These are phyloP conservation scores for Sturmia bella DNA, from an alignment of 2,888 invertebrate species.

Conservation along the genomic window DNA sequence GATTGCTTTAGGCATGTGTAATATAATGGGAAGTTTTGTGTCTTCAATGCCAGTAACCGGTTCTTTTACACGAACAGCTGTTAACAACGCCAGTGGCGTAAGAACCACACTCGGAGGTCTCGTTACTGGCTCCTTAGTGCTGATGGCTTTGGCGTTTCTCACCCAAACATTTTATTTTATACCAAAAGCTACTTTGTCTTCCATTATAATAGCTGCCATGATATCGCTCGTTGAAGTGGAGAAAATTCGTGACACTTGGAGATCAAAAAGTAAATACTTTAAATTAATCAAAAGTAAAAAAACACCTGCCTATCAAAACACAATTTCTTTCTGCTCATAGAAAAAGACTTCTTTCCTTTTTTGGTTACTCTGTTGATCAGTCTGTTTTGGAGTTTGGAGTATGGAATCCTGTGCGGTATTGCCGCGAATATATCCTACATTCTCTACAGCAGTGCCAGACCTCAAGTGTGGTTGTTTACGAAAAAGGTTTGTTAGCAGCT, in stretches of 20 bases:
- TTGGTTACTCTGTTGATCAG: slow-evolving; percentile 92
- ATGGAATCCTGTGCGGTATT: slow-evolving; percentile 93
- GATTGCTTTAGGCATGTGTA: slow-evolving; percentile 92
- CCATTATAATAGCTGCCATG: slow-evolving; percentile 95
- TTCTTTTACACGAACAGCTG: slow-evolving; percentile 93
- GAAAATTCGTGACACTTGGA: slow-evolving; percentile 88
- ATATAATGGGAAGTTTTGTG: slow-evolving; percentile 91
- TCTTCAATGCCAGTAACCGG: slow-evolving; percentile 94
- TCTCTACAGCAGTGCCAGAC: slow-evolving; percentile 91
- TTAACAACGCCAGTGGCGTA: slow-evolving; percentile 95
- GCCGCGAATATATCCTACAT: slow-evolving; percentile 90
- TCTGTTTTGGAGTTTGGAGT: slow-evolving; percentile 90
- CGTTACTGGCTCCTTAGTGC: slow-evolving; percentile 88
- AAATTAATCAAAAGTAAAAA: neutral
- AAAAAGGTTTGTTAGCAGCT: slow-evolving; percentile 75
- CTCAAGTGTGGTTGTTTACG: slow-evolving; percentile 85
- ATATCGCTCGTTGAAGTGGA: slow-evolving; percentile 89
- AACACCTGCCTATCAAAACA: neutral
- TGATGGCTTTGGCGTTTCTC: slow-evolving; percentile 90
- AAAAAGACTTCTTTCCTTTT: slow-evolving; percentile 92
- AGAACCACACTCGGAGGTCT: slow-evolving; percentile 91
- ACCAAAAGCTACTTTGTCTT: slow-evolving; percentile 92
- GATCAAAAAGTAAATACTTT: slow-evolving; percentile 86
- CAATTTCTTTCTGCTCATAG: slow-evolving; percentile 82
- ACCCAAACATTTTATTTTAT: slow-evolving; percentile 93